These are phyloP conservation scores for Caerostris extrusa DNA, from an alignment of 1,140 invertebrate species.

Conservation along the genomic window DNA sequence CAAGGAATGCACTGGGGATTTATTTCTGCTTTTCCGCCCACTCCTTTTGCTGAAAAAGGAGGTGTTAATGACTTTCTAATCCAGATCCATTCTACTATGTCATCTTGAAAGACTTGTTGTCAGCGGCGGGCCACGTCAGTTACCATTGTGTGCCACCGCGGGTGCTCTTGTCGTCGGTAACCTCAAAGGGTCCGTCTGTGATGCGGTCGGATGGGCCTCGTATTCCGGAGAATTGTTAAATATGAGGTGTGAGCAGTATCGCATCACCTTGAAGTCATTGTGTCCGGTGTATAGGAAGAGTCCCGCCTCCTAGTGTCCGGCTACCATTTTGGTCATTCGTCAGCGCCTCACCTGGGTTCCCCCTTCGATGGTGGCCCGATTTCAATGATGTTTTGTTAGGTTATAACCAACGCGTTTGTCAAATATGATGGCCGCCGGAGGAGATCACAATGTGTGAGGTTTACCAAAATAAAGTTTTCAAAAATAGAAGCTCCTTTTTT, in stretches of 20 bases:
- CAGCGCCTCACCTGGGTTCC: constrained; percentile 63
- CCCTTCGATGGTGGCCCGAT: constrained; percentile 21
- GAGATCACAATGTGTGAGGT: neutral
- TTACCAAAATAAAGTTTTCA: constrained; percentile 70
- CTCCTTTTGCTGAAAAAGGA: constrained; percentile 1
- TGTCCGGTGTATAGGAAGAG: constrained; percentile 1
- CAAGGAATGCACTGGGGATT: neutral
- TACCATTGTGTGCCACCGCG: constrained; percentile 33
- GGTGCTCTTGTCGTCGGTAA: constrained; percentile 46
- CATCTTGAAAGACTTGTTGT: constrained; percentile 44
- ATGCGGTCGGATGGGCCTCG: neutral
- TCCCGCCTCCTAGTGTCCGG: constrained; percentile 63
- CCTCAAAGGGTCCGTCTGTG: constrained; percentile 41
- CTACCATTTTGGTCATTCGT: constrained; percentile 62
- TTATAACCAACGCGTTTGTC: constrained; percentile 42
- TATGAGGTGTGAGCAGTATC: constrained; percentile 78
- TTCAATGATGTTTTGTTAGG: constrained; percentile 64
- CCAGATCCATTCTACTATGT: neutral
- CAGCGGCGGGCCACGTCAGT: constrained; percentile 25
- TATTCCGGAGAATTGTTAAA: constrained; percentile 60
- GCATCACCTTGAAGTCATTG: constrained; percentile 55
- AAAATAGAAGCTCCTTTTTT: constrained; percentile 33
- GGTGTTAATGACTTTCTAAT: constrained; percentile 77
- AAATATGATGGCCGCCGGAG: constrained; percentile 58
- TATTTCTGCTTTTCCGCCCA: neutral